Base-by-base conservation (phyloP, 92 coral and sea anemone species). In the Paragorgia papillata region DNA sequence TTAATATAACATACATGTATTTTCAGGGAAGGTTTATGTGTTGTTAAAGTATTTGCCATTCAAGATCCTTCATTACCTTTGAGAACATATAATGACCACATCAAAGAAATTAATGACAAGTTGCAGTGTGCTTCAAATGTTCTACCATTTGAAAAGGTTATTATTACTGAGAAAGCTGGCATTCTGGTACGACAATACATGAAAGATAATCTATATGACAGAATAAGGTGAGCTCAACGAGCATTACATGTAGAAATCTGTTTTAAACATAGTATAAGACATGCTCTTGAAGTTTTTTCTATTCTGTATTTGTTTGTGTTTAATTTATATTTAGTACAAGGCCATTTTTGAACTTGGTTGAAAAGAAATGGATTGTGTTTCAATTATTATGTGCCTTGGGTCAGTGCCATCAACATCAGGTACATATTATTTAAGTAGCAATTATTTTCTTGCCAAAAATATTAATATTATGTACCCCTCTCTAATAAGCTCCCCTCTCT, bases 311-410 rank as follows among this genome's bases (percentile, higher is more conserved):
- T n/a, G n/a, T n/a, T n/a, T n/a, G n/a, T n/a, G n/a, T n/a, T n/a
- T n/a, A n/a, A n/a, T n/a, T n/a, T n/a, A n/a, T n/a, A n/a, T 74
- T n/a, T 55, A 94, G 98, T 79, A 94, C 98, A 31, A 89, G 98
- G 49, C 98, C 98, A 40, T 94, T 94, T 54, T 85, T 94, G 56
- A 91, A 94, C 55, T 87, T 88, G 15, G 84, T 88, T 58, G 98
- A 94, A 61, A 94, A 94, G 86, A 94, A 90, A 70, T 94, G 98
- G 98, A 94, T 94, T 63, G 98, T 86, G 12, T 94, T 86, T 73
- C 98, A 94, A 84, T 76, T 94, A 62, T 70, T 94, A 14, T 88
- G 90, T 84, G 97, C 94, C 2, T 85, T 94, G 37, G 92, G 89
- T 63, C 98, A 90, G 69, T 86, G 97, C 35, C 98, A 94, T 76